These are phyloP conservation scores for Acrobasis suavella DNA, from an alignment of 2,888 invertebrate species.

Conservation along the genomic window DNA sequence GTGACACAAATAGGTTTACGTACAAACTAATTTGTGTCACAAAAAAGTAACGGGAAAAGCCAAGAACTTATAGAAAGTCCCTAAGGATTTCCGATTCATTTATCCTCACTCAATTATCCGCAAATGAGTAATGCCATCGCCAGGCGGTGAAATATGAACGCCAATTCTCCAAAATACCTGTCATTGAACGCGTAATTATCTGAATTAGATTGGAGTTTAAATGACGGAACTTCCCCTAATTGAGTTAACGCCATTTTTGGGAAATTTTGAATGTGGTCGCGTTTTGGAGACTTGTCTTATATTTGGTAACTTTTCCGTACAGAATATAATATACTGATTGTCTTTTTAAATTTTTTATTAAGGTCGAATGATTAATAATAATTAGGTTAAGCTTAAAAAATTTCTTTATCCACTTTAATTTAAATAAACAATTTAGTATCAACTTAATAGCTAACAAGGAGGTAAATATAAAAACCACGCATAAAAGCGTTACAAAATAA, in stretches of 20 bases:
- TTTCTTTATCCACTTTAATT: no score
- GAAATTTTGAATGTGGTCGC: not conserved
- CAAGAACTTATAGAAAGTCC: not conserved
- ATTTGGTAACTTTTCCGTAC: not conserved
- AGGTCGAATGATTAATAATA: no score
- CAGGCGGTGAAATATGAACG: not conserved
- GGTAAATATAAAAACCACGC: no score
- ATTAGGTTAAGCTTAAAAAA: no score
- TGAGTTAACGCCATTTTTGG: not conserved
- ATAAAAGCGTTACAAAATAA: no score
- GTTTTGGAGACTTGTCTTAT: not conserved
- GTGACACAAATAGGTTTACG: no score
- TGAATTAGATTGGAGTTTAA: not conserved
- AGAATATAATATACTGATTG: no score
- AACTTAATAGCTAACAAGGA: no score
- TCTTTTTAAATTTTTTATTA: no score
- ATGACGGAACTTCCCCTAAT: not conserved
- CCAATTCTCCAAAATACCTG: not conserved
- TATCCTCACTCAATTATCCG: not conserved
- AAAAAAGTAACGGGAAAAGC: no score
- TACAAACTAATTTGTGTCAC: no score
- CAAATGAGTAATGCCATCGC: not conserved
- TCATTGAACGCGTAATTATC: not conserved
- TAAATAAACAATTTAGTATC: no score
- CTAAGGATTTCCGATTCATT: not conserved